These are phyloP conservation scores for Thymallus thymallus DNA, from an alignment of 2,113 vertebrate genomes.

Conservation along the genomic window DNA sequence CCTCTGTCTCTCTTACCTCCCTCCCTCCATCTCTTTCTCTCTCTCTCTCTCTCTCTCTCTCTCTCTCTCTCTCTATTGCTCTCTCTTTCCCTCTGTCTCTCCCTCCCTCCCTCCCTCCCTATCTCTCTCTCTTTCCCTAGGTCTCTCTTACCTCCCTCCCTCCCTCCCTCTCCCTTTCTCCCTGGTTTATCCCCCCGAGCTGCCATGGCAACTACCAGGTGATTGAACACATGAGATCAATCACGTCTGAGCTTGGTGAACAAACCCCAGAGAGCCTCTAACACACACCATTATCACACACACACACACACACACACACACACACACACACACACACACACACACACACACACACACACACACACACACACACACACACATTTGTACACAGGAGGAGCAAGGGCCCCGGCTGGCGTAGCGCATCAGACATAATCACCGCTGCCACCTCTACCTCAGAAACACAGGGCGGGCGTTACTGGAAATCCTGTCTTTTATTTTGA, in stretches of 20 bases:
- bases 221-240: slow-evolving; percentile 14
- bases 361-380: slow-evolving; percentile 6
- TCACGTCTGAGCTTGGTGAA: slow-evolving; percentile 13
- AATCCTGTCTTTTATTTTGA: slow-evolving; percentile 15
- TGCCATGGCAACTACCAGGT: slow-evolving; percentile 28
- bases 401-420: background rate
- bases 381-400: background rate
- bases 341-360: background rate
- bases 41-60: no score
- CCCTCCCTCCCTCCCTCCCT: no score
- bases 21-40: no score
- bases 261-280: slow-evolving; percentile 5
- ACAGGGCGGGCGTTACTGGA: background rate
- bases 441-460: background rate
- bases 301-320: background rate
- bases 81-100: no score
- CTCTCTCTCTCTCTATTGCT: no score
- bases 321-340: background rate
- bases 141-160: no score
- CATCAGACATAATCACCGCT: background rate
- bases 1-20: background rate
- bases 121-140: no score
- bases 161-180: background rate
- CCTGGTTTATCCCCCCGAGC: background rate
- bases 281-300: no score